Conservation (phyloP, 2,113 vertebrate species). For the Lamprotornis superbus region DNA sequence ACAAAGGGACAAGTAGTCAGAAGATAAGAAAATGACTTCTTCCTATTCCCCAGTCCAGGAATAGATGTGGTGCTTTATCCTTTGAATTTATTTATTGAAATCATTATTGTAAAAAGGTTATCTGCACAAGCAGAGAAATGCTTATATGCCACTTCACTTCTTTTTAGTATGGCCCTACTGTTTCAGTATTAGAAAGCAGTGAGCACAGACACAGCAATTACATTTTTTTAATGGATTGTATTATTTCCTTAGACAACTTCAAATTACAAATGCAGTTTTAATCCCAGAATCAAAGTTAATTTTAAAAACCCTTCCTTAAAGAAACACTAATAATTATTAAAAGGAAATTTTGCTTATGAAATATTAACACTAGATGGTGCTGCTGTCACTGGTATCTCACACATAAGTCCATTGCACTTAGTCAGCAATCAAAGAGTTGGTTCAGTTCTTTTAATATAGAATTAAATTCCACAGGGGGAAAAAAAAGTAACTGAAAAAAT, state of each 20-base stretch:
- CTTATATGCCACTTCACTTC: background rate
- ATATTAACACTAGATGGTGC: conserved; percentile 76
- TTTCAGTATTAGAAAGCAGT: background rate
- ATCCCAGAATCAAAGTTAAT: background rate
- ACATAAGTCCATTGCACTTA: background rate
- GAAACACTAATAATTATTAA: background rate
- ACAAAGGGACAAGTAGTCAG: background rate
- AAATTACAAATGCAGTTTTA: background rate
- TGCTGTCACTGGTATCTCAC: conserved; percentile 36
- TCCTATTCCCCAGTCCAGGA: accelerated
- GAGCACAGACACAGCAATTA: background rate
- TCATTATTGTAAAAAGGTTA: background rate
- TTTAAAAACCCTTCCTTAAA: background rate
- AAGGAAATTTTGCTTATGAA: background rate
- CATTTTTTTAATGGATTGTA: background rate
- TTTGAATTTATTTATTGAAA: background rate
- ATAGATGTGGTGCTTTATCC: background rate
- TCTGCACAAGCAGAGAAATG: background rate
- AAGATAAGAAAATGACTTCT: background rate
- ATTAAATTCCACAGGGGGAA: background rate
- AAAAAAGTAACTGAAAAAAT: background rate
- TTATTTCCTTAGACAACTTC: background rate
- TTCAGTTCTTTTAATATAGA: background rate
- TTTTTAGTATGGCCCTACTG: background rate
- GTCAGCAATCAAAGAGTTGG: background rate